phyloP scores from a whole-genome alignment of 2,888 invertebrate species.

The Trichopoda pennipes region DNA sequence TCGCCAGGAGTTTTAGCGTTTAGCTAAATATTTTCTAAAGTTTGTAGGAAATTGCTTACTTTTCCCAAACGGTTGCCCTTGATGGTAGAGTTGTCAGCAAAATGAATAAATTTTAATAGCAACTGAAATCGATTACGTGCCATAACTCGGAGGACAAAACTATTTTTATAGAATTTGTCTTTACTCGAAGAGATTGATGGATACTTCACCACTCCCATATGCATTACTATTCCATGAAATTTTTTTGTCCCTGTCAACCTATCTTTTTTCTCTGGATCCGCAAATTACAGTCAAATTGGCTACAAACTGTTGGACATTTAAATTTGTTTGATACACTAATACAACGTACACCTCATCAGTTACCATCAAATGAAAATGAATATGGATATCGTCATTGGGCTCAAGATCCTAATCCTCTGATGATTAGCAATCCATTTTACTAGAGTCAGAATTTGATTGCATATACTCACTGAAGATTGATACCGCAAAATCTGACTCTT shows the following conservation, averaged over 20 bases:
- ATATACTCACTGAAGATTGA: too few species aligned
- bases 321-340: too few species aligned
- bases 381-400: too few species aligned
- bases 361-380: too few species aligned
- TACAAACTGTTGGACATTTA: too few species aligned
- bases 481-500: too few species aligned
- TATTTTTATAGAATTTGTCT: constrained; percentile 36
- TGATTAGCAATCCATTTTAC: too few species aligned
- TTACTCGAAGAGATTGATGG: constrained; percentile 42
- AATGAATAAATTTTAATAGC: not conserved
- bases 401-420: too few species aligned
- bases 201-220: constrained; percentile 54
- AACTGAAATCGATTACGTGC: not conserved
- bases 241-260: constrained; percentile 32
- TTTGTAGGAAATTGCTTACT: not conserved
- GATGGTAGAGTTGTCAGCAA: not conserved
- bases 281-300: constrained; percentile 9
- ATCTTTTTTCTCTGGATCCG: constrained; percentile 6
- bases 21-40: not conserved
- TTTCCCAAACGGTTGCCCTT: not conserved
- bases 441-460: too few species aligned
- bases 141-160: not conserved
- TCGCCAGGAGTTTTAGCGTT: not conserved
- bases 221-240: constrained; percentile 43
- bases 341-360: too few species aligned